Evolutionary conservation across 2,113 vertebrate species (phyloP), one percentile per base, ranked within the genome.

Genomic region (Podocnemis expansa): DNA sequence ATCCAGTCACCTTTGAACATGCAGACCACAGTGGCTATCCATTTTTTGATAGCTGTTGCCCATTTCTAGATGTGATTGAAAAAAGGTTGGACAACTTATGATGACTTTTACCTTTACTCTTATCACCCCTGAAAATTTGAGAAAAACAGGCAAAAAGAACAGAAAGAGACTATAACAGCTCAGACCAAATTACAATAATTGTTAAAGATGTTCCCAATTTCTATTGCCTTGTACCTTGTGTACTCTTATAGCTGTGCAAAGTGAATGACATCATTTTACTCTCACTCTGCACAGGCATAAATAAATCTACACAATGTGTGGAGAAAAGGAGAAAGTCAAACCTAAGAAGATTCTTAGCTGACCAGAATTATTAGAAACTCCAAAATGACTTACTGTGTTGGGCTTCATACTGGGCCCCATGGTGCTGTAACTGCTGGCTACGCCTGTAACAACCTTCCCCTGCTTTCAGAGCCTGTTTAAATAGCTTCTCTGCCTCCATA

Each of bases 321-420:
- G 12, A 31, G 29, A 38, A 76, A 76, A 52, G 27, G 34, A 70
- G 29, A 38, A 43, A 82, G 31, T 75, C 73, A 34, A 16, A 41
- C 54, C 29, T n/a, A 87, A 17, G 4, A 82, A 17, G 82, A 24
- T 55, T 70, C 31, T n/a, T 67, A 88, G 34, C 31, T 47, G 45
- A 31, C 13, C 55, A 87, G 43, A 78, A 60, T 83, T 19, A 93
- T 19, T 12, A 73, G 55, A 84, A 90, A 63, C 21, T 93, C 2
- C 55, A 78, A 49, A 49, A 88, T 95, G 54, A 97, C 99, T 99
- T 98, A 99, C 99, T 98, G 97, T 99, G 99, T 52, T 99, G 99
- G 49, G 99, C 99, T 97, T 99, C 99, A 34, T 99, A 99, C 91
- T 99, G 99, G n/a, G 99, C 98, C 51, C 99, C 98, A 27, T 99